Conservation (phyloP, 2,888 invertebrate species). For the Lasioglossum zephyrum region DNA sequence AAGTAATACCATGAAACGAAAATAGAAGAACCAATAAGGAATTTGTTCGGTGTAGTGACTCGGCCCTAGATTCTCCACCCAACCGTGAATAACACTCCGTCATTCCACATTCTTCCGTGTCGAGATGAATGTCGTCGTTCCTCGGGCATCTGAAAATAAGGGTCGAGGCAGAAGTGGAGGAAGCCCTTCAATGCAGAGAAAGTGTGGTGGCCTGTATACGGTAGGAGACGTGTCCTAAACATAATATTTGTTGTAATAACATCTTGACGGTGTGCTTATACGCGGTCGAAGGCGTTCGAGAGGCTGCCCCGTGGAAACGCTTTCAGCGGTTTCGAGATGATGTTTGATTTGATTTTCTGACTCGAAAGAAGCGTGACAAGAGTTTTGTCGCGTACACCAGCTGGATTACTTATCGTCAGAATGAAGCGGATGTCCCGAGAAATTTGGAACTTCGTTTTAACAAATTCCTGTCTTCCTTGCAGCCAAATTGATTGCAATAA, state of each 20-base stretch:
- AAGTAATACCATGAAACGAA: neutral
- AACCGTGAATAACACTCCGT: neutral
- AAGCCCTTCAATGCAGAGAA: constrained; percentile 5
- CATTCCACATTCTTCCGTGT: constrained; percentile 18
- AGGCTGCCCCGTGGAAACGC: constrained; percentile 41
- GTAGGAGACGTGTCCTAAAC: constrained; percentile 51
- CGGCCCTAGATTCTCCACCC: neutral
- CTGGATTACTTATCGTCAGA: constrained; percentile 18
- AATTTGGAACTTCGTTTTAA: constrained; percentile 8
- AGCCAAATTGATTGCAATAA: no score
- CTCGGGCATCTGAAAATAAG: constrained; percentile 7
- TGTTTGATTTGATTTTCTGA: constrained; percentile 73
- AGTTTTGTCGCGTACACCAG: constrained; percentile 55
- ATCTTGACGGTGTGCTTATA: constrained; percentile 57
- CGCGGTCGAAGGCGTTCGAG: constrained; percentile 55
- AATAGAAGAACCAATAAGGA: neutral
- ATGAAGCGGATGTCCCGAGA: constrained; percentile 40
- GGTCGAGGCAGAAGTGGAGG: constrained; percentile 10
- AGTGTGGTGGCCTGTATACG: constrained; percentile 30
- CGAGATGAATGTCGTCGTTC: neutral
- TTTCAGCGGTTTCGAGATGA: constrained; percentile 59
- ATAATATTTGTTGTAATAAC: constrained; percentile 73
- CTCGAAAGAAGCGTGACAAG: constrained; percentile 63
- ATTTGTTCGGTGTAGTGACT: neutral
- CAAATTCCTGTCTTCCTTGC: no score